These are phyloP conservation scores for Doryteuthis pealeii DNA, from an alignment of 1,140 invertebrate species.

Conservation along the genomic window DNA sequence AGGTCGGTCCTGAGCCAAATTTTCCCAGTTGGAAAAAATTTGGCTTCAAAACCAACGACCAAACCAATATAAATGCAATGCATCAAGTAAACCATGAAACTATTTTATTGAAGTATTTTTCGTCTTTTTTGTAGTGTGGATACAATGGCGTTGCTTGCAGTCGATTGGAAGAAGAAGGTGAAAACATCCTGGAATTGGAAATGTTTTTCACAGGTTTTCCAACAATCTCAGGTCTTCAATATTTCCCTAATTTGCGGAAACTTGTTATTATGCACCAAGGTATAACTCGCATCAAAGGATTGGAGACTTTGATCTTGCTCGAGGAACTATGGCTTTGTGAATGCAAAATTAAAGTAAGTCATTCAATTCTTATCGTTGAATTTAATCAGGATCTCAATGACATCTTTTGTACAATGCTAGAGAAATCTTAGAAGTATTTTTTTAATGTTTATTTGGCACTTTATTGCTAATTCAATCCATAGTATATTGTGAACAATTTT, in stretches of 20 bases:
- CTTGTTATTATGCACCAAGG: slow-evolving; percentile 51
- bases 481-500: too few species aligned
- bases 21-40: too few species aligned
- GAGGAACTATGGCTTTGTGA: slow-evolving; percentile 56
- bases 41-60: too few species aligned
- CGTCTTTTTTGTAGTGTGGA: too few species aligned
- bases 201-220: slow-evolving; percentile 58
- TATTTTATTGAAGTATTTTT: too few species aligned
- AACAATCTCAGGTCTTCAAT: slow-evolving; percentile 42
- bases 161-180: slow-evolving; percentile 29
- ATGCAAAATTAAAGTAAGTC: slow-evolving; percentile 49
- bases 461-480: too few species aligned
- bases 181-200: slow-evolving; percentile 39
- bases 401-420: too few species aligned
- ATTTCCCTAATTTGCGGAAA: slow-evolving; percentile 51
- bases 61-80: too few species aligned
- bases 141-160: too few species aligned
- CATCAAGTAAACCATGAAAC: too few species aligned
- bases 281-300: slow-evolving; percentile 40
- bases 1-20: too few species aligned
- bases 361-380: slow-evolving; percentile 7
- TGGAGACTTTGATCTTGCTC: slow-evolving; percentile 39
- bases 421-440: slow-evolving; percentile 32
- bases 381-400: slow-evolving; percentile 52
- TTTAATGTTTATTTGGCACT: too few species aligned